A percentile compares a stretch with the other conserved stretches of the same genome.
phyloP scores from a whole-genome alignment of 2,113 vertebrate species.

The Toxostoma redivivum region DNA sequence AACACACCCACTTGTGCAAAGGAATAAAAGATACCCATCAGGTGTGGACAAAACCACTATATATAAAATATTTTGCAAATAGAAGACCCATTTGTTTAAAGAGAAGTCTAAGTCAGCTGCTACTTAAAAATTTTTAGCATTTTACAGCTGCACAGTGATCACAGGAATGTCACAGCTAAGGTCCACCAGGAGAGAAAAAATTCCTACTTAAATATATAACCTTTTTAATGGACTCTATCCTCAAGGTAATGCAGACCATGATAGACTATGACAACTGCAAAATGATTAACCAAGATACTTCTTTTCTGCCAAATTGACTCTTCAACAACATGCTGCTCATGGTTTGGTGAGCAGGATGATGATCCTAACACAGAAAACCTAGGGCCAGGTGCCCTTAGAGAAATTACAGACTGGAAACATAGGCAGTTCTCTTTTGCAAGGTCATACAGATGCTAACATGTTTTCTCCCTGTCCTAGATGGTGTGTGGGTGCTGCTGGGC shows the following conservation, averaged over 20 bases:
- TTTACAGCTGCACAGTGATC: not conserved
- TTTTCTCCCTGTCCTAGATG: not conserved
- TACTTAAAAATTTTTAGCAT: not conserved
- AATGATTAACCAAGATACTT: not conserved
- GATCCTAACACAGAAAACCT: not conserved
- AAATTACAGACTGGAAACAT: not conserved
- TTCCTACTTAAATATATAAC: not conserved
- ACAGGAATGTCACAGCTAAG: not conserved
- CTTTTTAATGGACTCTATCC: not conserved
- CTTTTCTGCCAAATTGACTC: not conserved
- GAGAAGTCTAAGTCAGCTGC: not conserved
- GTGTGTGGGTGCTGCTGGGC: not conserved
- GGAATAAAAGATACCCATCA: not conserved
- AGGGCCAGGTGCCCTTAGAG: not conserved
- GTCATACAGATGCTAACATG: accelerated
- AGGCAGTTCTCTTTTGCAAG: not conserved
- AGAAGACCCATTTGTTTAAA: not conserved
- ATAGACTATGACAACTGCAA: accelerated
- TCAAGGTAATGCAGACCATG: not conserved
- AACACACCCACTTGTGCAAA: not conserved
- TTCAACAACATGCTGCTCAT: not conserved
- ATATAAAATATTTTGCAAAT: not conserved
- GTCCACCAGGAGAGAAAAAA: not conserved
- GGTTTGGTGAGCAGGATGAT: not conserved
- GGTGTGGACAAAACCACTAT: not conserved